Evolutionary conservation across 2,888 invertebrate species (phyloP).

Genomic region (Heliconius cydno): DNA sequence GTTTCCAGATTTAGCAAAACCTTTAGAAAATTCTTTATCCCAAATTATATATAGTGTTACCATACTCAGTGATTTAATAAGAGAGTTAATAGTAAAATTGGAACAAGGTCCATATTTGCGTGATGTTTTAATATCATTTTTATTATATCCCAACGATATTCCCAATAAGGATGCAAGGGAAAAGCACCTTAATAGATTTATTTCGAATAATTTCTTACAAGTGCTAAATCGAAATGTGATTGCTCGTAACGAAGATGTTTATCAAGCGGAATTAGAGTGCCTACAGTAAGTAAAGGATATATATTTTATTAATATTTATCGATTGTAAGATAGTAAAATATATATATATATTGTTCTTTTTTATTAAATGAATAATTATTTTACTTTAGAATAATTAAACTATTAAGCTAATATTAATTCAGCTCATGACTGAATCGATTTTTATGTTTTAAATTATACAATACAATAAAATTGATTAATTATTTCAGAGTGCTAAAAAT

Average conservation of each 20-base stretch:
- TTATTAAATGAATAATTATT: no score
- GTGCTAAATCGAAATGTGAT: slow-evolving; percentile 61
- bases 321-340: neutral
- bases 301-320: neutral
- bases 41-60: slow-evolving; percentile 87
- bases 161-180: slow-evolving; percentile 54
- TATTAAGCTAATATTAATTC: neutral
- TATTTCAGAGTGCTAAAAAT: slow-evolving; percentile 85
- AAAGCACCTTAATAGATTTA: slow-evolving; percentile 76
- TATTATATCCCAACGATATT: slow-evolving; percentile 77
- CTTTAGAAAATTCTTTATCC: slow-evolving; percentile 86
- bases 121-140: slow-evolving; percentile 71
- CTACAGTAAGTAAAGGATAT: slow-evolving; percentile 72
- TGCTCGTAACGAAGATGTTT: slow-evolving; percentile 52
- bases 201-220: slow-evolving; percentile 65
- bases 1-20: slow-evolving; percentile 91
- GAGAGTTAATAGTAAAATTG: slow-evolving; percentile 69
- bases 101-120: slow-evolving; percentile 61
- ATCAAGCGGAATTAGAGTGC: slow-evolving; percentile 68
- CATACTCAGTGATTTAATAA: slow-evolving; percentile 80
- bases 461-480: neutral
- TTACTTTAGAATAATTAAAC: no score
- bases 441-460: neutral
- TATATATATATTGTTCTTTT: neutral
- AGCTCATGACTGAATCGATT: neutral